Evolutionary conservation across 2,113 vertebrate species (phyloP), one percentile per base, ranked within the genome.

Genomic region (Lepisosteus osseus): DNA sequence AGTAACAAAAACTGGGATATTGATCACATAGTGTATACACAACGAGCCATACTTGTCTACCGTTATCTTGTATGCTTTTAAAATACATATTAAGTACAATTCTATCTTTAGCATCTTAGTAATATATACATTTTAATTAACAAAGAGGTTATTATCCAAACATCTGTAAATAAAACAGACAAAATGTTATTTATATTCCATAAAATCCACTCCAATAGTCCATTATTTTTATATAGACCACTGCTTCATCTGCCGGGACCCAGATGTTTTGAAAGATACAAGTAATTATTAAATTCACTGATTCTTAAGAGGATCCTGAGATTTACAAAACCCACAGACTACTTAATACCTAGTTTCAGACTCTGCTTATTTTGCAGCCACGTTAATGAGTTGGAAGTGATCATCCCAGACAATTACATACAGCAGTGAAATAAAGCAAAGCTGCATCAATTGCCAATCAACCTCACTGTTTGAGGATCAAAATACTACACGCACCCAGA

Each of bases 281-380:
- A 73, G 59, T 69, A 63, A 74, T 64, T 63, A 69, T 45, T 54
- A 40, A 54, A 68, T 73, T 73, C 45, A 68, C 66, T 62, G 55
- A 74, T 64, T 64, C 61, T 54, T 74, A 68, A 63, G 72, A 67
- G 66, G 67, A 64, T 68, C 67, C 44, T n/a, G 6, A 69, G 67
- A 56, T 68, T 61, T 61, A 72, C 40, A 3, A 12, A 45, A 72
- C 43, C 41, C 56, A 68, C 66, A 73, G 47, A 45, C 59, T 59
- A 29, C 13, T 68, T 54, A 65, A 44, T 44, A 43, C 8, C 41
- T 59, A 1, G n/a, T 14, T n/a, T 43, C 72, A 56, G 59, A 61
- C 6, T 47, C 15, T 13, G 44, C 44, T 54, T 74, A 40, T 43
- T 55, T 64, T 67, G 14, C 59, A 65, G 59, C 67, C 44, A 59